Base-by-base conservation (phyloP, 2,113 vertebrate species). In the Scophthalmus maximus region DNA sequence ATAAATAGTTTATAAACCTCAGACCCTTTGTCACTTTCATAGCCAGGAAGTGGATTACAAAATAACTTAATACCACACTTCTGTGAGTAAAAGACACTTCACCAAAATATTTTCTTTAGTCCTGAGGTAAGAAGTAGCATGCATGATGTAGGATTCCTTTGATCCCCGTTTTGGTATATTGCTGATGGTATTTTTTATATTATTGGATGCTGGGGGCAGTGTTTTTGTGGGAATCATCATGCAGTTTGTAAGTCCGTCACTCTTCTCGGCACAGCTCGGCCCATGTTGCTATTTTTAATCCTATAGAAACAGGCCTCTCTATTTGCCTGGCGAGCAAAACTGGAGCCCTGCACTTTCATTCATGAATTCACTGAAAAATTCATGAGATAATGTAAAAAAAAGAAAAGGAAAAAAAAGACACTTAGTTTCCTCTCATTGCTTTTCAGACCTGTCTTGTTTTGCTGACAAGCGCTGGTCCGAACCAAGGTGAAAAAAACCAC, bases 311-410 rank as follows among this genome's bases (percentile, higher is more conserved):
- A 56, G 67, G 68, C 29, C 71, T 86, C 74, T 80, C 81, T 78
- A 64, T 81, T 82, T 63, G 51, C 80, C 61, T 70, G 77, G 72
- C 50, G 73, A 84, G 86, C 74, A 78, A 68, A 90, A 89, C 76
- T 76, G 65, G 80, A 82, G 64, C 78, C 77, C 50, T 76, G 84
- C 82, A 84, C 81, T 88, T 88, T 89, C 83, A 83, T 90, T 92
- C 87, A 88, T 74, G 18, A 76, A 80, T 78, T 78, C 82, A 86
- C 88, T 92, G 75, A 93, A 93, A 92, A 87, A 92, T 93, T 92
- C 86, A 93, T 90, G 71, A 91, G 84, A 60, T 71, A 55, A 83
- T 81, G 77, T 82, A 83, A 82, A n/a, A 78, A 75, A 76, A 68
- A 42, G 72, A 85, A 68, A 79, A 52, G 18, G 8, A 55, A 27